Percentiles rank a stretch among this genome's conserved stretches.
Conservation (phyloP, 2,113 vertebrate species). For the Leptobrachium leishanense region DNA sequence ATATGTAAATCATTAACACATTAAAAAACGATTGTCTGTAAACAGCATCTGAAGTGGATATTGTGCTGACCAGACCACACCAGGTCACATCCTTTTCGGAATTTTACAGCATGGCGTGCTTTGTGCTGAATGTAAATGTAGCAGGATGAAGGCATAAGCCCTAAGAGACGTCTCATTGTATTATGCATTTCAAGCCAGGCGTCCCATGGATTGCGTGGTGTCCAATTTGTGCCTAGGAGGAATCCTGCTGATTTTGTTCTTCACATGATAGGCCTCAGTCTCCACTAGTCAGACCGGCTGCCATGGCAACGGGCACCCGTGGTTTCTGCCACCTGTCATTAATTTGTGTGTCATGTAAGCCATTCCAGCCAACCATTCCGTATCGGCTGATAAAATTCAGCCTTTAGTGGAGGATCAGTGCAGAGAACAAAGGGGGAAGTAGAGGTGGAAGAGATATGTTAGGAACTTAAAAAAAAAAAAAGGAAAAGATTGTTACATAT, state of each 20-base stretch:
- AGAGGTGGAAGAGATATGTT: too few species aligned
- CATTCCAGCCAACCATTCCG: constrained; percentile 47
- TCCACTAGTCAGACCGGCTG: constrained; percentile 66
- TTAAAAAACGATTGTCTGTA: too few species aligned
- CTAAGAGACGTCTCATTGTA: constrained; percentile 38
- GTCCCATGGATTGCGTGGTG: constrained; percentile 33
- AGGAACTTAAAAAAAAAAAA: too few species aligned
- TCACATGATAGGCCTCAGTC: constrained; percentile 55
- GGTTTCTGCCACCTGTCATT: constrained; percentile 72
- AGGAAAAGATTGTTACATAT: too few species aligned
- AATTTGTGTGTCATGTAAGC: constrained; percentile 66
- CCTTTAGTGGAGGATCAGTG: constrained; percentile 4
- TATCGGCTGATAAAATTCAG: constrained; percentile 53
- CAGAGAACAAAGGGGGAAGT: background rate
- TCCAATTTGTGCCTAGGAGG: constrained; percentile 46
- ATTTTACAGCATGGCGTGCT: background rate
- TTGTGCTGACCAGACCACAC: too few species aligned
- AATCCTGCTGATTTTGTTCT: constrained; percentile 42
- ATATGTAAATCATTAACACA: too few species aligned
- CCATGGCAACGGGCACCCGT: constrained; percentile 68
- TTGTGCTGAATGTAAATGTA: constrained; percentile 24
- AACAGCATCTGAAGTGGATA: too few species aligned
- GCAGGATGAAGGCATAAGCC: constrained; percentile 18
- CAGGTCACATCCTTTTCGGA: background rate
- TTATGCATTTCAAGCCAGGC: constrained; percentile 42